Conservation (phyloP, 2,113 vertebrate species). For the Podarcis cretensis region DNA sequence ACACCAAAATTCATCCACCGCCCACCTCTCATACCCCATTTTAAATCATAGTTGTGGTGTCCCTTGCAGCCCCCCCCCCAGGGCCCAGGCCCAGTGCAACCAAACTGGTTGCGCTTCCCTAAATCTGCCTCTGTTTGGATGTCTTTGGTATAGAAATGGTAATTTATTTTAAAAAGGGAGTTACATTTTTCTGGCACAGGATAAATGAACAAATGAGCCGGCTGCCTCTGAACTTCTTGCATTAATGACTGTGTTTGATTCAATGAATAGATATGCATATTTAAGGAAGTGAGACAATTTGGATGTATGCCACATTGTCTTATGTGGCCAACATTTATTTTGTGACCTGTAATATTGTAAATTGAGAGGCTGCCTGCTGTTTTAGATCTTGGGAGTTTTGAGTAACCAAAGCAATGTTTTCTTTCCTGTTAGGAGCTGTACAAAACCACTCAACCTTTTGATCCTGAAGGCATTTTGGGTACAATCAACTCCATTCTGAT, state of each 20-base stretch:
- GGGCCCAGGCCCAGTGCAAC: too few relatives aligned
- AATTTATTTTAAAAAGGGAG: background rate
- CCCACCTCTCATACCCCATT: too few relatives aligned
- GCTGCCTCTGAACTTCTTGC: background rate
- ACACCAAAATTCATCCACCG: too few relatives aligned
- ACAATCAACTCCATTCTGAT: conserved; percentile 79
- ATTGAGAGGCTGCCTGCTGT: background rate
- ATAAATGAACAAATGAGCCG: background rate
- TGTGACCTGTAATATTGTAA: background rate
- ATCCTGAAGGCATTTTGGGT: conserved; percentile 80
- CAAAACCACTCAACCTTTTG: conserved; percentile 78
- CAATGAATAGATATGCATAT: background rate
- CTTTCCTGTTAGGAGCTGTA: conserved; percentile 72
- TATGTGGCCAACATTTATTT: background rate
- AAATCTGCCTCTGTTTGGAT: too few relatives aligned
- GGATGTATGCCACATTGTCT: background rate
- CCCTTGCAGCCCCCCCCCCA: too few relatives aligned
- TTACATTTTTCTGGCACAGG: background rate
- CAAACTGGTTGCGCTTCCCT: too few relatives aligned
- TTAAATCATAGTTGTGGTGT: too few relatives aligned
- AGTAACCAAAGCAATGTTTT: background rate
- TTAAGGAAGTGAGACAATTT: background rate
- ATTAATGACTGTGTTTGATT: background rate
- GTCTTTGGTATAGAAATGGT: background rate
- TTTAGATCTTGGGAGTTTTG: background rate